These are phyloP conservation scores for Epizoanthus ramosus DNA, from an alignment of 92 coral and sea anemone species.

Conservation along the genomic window DNA sequence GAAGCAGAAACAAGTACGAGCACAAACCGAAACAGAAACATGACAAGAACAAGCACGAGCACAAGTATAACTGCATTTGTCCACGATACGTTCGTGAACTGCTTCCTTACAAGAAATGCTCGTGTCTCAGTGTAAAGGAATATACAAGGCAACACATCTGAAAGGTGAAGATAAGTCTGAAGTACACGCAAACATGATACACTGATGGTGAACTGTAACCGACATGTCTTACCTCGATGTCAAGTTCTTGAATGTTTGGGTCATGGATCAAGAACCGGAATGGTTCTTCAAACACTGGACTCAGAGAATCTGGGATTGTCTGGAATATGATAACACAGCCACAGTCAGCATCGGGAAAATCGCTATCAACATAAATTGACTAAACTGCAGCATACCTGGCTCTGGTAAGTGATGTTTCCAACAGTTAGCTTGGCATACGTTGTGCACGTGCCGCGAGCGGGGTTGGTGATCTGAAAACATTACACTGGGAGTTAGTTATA, in stretches of 20 bases:
- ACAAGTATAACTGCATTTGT: neutral
- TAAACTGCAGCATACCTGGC: conserved; percentile 67
- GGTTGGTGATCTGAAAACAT: conserved; percentile 69
- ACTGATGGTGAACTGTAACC: neutral
- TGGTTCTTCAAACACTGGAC: conserved; percentile 99
- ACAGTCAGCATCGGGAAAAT: neutral
- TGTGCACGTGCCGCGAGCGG: conserved; percentile 96
- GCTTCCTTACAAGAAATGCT: no score
- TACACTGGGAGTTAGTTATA: neutral
- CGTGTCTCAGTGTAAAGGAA: no score
- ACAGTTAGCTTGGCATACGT: conserved; percentile 91
- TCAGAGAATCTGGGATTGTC: conserved; percentile 87
- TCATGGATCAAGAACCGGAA: conserved; percentile 92
- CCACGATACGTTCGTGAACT: neutral
- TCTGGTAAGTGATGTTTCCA: conserved; percentile 82
- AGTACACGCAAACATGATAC: no score
- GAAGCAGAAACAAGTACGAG: no score
- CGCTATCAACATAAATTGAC: no score
- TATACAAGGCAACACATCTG: no score
- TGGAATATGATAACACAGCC: conserved; percentile 19
- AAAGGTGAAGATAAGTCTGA: no score
- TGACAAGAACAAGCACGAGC: neutral
- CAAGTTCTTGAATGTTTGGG: conserved; percentile 95
- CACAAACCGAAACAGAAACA: neutral
- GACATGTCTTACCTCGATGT: conserved; percentile 68